phyloP scores from a whole-genome alignment of 1,140 invertebrate species.

The Drosophila bifasciata region DNA sequence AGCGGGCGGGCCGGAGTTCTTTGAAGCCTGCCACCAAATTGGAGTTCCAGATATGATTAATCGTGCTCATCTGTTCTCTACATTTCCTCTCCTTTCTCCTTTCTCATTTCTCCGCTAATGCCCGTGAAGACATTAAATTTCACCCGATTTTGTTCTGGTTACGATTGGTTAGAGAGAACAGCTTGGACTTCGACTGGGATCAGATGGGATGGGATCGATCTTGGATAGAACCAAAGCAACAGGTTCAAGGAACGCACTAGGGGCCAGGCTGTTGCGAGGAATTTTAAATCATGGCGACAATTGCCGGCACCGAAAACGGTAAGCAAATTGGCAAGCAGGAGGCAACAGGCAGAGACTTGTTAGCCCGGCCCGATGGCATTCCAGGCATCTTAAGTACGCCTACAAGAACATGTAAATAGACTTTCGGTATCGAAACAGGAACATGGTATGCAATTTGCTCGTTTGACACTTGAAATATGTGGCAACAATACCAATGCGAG shows the following conservation, averaged over 20 bases:
- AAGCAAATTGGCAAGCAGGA: conserved; percentile 66
- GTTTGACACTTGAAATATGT: conserved; percentile 84
- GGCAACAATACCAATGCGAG: conserved; percentile 64
- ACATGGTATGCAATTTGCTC: conserved; percentile 83
- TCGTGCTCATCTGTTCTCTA: conserved; percentile 74
- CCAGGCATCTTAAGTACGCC: conserved; percentile 83
- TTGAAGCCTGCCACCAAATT: conserved; percentile 36
- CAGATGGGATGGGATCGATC: conserved; percentile 25
- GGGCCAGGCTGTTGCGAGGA: conserved; percentile 17
- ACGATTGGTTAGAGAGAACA: conserved; percentile 10
- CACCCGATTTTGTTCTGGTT: conserved; percentile 65
- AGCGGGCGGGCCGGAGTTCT: conserved; percentile 16
- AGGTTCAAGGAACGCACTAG: conserved; percentile 45
- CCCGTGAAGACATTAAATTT: conserved; percentile 66
- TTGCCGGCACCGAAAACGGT: conserved; percentile 63
- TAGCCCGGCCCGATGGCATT: conserved; percentile 64
- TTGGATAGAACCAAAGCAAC: conserved; percentile 23
- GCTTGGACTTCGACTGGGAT: conserved; percentile 9
- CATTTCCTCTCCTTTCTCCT: conserved; percentile 32
- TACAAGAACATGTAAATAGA: conserved; percentile 84
- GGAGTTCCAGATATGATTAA: conserved; percentile 57
- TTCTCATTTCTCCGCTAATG: conserved; percentile 60
- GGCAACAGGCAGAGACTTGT: conserved; percentile 17
- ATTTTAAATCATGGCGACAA: conserved; percentile 84
- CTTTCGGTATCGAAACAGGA: conserved; percentile 76